These are phyloP conservation scores for Echinometra lucunter DNA, from an alignment of 53 echinoderm and acorn worm species.

Conservation along the genomic window DNA sequence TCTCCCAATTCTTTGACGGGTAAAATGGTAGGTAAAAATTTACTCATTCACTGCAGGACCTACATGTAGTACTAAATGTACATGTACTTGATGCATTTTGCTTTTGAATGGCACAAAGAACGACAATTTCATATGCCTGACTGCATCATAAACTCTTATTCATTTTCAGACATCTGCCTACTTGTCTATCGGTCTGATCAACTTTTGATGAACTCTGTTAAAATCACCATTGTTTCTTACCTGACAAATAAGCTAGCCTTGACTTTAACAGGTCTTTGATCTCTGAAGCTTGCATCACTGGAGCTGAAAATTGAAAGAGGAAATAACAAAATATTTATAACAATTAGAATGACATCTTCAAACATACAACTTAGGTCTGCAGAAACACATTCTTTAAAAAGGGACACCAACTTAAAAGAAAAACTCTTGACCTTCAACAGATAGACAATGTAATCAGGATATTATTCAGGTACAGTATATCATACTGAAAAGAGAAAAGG, in stretches of 20 bases:
- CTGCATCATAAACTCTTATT: background rate
- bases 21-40: too few relatives aligned
- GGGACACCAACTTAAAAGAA: too few relatives aligned
- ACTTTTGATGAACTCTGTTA: background rate
- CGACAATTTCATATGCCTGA: background rate
- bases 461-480: too few relatives aligned
- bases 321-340: background rate
- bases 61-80: too few relatives aligned
- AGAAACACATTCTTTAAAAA: background rate
- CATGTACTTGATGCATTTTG: background rate
- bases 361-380: background rate
- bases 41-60: too few relatives aligned
- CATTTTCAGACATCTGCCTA: background rate
- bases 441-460: too few relatives aligned
- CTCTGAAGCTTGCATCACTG: slow-evolving; percentile 91
- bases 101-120: background rate
- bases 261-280: slow-evolving; percentile 83
- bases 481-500: too few relatives aligned
- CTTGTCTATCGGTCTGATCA: background rate
- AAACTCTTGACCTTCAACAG: too few relatives aligned
- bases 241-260: slow-evolving; percentile 87
- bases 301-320: slow-evolving; percentile 74
- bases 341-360: slow-evolving; percentile 7
- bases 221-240: slow-evolving; percentile 64
- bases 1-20: too few relatives aligned